phyloP scores from a whole-genome alignment of 2,888 invertebrate species.

The Acrobasis repandana region DNA sequence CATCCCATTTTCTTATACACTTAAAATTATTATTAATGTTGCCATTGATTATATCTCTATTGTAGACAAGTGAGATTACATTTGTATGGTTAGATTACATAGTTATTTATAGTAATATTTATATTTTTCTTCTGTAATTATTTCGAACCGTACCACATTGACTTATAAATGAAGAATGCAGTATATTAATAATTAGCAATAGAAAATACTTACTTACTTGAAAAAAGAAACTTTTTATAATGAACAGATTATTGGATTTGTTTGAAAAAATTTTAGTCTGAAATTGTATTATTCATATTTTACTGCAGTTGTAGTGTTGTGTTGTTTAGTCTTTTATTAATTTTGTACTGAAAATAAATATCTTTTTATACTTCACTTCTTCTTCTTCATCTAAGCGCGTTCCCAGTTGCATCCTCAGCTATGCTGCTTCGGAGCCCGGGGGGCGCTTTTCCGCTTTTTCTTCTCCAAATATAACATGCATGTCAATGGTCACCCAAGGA shows the following conservation, averaged over 20 bases:
- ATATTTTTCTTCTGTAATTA: background rate
- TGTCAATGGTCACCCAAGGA: no score
- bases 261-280: background rate
- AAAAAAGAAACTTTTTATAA: background rate
- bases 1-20: background rate
- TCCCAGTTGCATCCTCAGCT: no score
- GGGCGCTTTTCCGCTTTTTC: no score
- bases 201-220: background rate
- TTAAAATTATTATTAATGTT: constrained; percentile 24
- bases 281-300: background rate
- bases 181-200: background rate
- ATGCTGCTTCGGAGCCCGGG: no score
- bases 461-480: no score
- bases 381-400: background rate
- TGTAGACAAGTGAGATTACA: background rate
- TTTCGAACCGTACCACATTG: background rate
- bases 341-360: constrained; percentile 2
- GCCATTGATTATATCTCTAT: constrained; percentile 22
- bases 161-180: background rate
- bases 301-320: background rate
- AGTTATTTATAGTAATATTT: no score
- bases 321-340: background rate
- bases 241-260: background rate
- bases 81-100: background rate
- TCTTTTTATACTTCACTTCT: background rate